These are phyloP conservation scores for Ginglymostoma cirratum DNA, from an alignment of 2,113 vertebrate species.

Conservation along the genomic window DNA sequence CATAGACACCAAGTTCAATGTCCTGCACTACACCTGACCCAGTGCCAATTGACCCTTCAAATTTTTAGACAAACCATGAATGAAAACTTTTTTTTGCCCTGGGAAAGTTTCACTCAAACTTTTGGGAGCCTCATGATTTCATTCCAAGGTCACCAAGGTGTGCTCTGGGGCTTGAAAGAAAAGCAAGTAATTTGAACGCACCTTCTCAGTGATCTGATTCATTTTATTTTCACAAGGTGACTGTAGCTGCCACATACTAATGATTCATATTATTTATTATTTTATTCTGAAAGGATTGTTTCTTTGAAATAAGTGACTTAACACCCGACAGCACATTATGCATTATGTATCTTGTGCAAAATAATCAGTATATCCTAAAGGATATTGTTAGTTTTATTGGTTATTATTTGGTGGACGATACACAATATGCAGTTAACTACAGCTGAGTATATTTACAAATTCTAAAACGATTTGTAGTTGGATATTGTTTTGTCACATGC, in stretches of 20 bases:
- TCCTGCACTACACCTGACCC: too few species aligned
- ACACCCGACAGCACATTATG: neutral
- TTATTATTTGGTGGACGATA: neutral
- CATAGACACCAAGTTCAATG: too few species aligned
- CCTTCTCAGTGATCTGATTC: neutral
- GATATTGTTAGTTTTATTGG: neutral
- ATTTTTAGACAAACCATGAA: too few species aligned
- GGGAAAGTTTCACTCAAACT: neutral
- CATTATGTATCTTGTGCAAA: neutral
- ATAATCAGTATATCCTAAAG: neutral
- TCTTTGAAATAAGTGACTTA: neutral
- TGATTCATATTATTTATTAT: neutral
- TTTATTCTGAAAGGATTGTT: neutral
- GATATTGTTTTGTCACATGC: neutral
- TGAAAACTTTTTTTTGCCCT: neutral
- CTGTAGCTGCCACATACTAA: neutral
- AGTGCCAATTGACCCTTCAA: too few species aligned
- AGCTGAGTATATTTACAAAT: neutral
- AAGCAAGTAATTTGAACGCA: neutral
- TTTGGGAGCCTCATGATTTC: neutral
- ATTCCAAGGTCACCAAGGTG: neutral
- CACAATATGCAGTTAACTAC: neutral
- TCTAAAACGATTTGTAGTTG: neutral
- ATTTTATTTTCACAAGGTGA: neutral
- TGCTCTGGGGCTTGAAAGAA: neutral